Evolutionary conservation across 2,888 invertebrate species (phyloP).

Genomic region (Norana najaformis): DNA sequence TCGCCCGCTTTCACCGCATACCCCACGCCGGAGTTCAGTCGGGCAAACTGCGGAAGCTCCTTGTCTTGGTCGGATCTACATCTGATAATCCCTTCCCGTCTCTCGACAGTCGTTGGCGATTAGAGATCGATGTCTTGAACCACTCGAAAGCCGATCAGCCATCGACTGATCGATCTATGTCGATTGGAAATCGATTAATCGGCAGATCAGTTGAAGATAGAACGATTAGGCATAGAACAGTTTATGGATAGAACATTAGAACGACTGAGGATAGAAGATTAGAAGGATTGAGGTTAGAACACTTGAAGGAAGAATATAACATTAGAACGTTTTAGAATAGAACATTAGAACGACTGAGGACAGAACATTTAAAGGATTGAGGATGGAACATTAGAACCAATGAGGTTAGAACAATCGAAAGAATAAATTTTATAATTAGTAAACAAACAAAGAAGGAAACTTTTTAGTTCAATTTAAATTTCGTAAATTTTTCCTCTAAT

Average conservation of each 20-base stretch:
- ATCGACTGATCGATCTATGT: not conserved
- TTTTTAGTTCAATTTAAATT: too few species aligned
- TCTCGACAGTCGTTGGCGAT: not conserved
- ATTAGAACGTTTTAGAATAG: too few species aligned
- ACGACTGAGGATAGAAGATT: not conserved
- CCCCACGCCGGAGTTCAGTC: too few species aligned
- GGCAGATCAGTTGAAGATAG: not conserved
- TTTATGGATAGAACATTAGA: not conserved
- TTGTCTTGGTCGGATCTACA: not conserved
- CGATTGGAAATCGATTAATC: not conserved
- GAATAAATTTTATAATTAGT: too few species aligned
- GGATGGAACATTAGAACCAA: not conserved
- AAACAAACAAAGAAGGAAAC: too few species aligned
- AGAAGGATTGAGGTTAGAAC: not conserved
- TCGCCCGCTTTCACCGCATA: too few species aligned
- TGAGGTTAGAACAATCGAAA: not conserved
- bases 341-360: too few species aligned
- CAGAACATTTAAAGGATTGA: too few species aligned
- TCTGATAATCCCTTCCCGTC: not conserved
- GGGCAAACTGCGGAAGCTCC: not conserved
- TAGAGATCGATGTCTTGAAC: not conserved
- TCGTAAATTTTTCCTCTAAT: too few species aligned
- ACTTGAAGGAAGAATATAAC: too few species aligned
- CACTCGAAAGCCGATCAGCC: not conserved
- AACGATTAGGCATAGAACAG: not conserved